Evolutionary conservation across 1,140 invertebrate species (phyloP).

Genomic region (Hyles vespertilio): DNA sequence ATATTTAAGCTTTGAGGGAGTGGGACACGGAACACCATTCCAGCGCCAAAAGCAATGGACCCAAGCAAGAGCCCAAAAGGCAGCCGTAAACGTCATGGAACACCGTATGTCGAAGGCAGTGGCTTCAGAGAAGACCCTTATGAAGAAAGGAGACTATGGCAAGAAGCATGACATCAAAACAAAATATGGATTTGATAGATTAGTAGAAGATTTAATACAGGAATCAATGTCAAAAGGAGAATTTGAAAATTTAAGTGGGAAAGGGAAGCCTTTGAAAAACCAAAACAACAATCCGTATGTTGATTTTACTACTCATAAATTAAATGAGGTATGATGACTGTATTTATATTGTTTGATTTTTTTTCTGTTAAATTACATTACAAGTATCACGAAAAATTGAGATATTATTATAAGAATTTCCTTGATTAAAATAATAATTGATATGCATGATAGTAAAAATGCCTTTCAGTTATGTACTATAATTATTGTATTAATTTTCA

Average conservation of each 20-base stretch:
- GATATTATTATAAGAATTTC: too few species aligned
- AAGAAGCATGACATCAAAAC: conserved; percentile 86
- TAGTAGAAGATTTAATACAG: conserved; percentile 93
- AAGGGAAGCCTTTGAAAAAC: conserved; percentile 86
- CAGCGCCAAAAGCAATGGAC: conserved; percentile 86
- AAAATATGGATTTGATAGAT: conserved; percentile 88
- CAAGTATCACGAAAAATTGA: too few species aligned
- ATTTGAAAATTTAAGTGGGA: conserved; percentile 88
- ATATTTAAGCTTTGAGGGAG: conserved; percentile 87
- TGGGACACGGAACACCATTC: conserved; percentile 85
- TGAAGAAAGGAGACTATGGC: conserved; percentile 78
- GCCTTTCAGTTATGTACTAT: too few species aligned
- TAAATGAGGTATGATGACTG: conserved; percentile 82
- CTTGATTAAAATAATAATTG: too few species aligned
- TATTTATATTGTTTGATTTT: neutral
- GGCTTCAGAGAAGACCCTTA: conserved; percentile 80
- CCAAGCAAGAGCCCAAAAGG: conserved; percentile 82
- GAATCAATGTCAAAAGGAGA: conserved; percentile 92
- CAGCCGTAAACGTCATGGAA: conserved; percentile 85
- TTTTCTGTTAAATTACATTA: neutral
- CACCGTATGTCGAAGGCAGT: conserved; percentile 83
- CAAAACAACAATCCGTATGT: conserved; percentile 87
- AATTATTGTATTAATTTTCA: conserved; percentile 37
- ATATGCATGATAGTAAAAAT: too few species aligned
- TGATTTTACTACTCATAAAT: conserved; percentile 91